phyloP scores from a whole-genome alignment of 2,888 invertebrate genomes.

The Drosophila borealis region DNA sequence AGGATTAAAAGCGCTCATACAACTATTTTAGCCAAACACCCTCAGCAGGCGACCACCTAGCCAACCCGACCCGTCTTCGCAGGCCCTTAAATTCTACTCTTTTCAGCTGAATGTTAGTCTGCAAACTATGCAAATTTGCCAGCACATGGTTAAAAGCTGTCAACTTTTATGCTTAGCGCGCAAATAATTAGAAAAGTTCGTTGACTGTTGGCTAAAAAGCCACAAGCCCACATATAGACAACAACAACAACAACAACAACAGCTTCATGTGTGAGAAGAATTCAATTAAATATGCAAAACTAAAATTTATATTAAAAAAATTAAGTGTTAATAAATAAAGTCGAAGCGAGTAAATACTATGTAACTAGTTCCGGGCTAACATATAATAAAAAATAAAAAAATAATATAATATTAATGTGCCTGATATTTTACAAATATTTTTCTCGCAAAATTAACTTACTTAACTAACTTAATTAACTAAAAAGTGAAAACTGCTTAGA shows the following conservation, averaged over 20 bases:
- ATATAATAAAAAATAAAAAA: too few relatives aligned
- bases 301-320: constrained; percentile 45
- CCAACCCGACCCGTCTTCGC: not conserved
- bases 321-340: not conserved
- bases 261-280: constrained; percentile 46
- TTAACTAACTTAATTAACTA: too few relatives aligned
- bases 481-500: too few relatives aligned
- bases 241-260: constrained; percentile 16
- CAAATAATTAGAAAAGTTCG: constrained; percentile 68
- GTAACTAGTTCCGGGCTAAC: not conserved
- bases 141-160: constrained; percentile 59
- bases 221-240: constrained; percentile 12
- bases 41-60: not conserved
- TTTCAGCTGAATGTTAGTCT: constrained; percentile 22
- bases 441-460: too few relatives aligned
- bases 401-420: too few relatives aligned
- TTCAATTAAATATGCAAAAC: constrained; percentile 70
- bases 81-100: not conserved
- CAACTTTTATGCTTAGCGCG: constrained; percentile 64
- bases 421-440: too few relatives aligned
- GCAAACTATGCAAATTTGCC: constrained; percentile 53
- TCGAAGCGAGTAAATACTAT: constrained; percentile 6
- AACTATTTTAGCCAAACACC: not conserved
- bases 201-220: constrained; percentile 50
- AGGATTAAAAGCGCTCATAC: not conserved